Conservation (phyloP, 53 echinoderm and acorn worm genomes). For the Arbacia lixula region DNA sequence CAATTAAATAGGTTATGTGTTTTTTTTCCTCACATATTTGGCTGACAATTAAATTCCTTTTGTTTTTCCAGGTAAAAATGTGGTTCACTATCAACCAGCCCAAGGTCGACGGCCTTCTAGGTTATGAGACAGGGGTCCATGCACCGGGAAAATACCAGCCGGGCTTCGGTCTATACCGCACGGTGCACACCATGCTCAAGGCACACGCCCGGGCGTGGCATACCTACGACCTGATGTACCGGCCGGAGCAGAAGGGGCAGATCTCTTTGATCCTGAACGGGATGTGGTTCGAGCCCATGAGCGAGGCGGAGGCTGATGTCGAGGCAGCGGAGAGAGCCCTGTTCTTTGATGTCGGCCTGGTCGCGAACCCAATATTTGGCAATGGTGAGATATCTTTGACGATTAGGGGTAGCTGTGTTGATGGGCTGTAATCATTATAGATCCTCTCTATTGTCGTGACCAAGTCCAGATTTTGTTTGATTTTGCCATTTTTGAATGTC, state of each 20-base stretch:
- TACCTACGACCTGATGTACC: slow-evolving; percentile 81
- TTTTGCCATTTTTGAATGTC: no score
- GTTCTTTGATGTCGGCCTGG: slow-evolving; percentile 65
- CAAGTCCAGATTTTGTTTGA: no score
- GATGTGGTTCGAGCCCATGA: slow-evolving; percentile 75
- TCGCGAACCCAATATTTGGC: slow-evolving; percentile 81
- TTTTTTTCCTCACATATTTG: no score
- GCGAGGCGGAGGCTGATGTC: slow-evolving; percentile 64
- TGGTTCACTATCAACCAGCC: slow-evolving; percentile 98
- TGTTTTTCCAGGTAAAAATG: slow-evolving; percentile 57
- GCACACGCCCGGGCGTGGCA: slow-evolving; percentile 90
- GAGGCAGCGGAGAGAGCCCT: slow-evolving; percentile 62
- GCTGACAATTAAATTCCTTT: no score
- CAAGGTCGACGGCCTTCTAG: slow-evolving; percentile 53
- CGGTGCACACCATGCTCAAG: slow-evolving; percentile 75
- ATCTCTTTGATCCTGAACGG: slow-evolving; percentile 68
- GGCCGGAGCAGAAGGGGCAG: slow-evolving; percentile 66
- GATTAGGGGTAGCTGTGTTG: no score
- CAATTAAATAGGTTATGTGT: no score
- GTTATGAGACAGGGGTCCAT: slow-evolving; percentile 70
- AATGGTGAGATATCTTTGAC: no score
- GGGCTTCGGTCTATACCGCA: slow-evolving; percentile 75
- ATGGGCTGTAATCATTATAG: no score
- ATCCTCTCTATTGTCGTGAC: no score
- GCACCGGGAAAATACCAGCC: slow-evolving; percentile 73